Evolutionary conservation across 1,140 invertebrate genomes (phyloP), one percentile per base, ranked within the genome.

Genomic region (Littorina saxatilis): DNA sequence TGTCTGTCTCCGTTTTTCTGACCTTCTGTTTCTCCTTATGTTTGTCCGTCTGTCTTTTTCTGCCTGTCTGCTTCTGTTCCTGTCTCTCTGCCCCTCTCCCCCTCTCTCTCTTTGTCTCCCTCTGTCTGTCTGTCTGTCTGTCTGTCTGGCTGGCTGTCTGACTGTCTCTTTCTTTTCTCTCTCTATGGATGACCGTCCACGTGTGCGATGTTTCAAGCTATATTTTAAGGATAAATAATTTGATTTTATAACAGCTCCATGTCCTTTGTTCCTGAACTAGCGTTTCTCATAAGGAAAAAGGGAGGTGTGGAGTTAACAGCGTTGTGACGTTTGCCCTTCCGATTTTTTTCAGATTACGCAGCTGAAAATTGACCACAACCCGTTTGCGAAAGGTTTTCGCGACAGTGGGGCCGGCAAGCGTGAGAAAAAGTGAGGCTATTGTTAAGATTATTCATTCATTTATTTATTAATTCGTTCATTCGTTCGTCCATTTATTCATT

Each of bases 341-440:
- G 9, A 5, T 23, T 23, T 58, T n/a, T 47, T 32, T 94, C 94
- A 95, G 91, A 98, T 99, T 84, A 98, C 97, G 0, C 95, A 97
- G 88, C 90, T 99, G 83, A 99, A 99, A 91, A 98, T 99, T 83
- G 95, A 98, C 90, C 95, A 98, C 91, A 99, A 99, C 92, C 97
- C 97, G 0, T 99, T 98, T 92, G 97, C 98, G 0, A 98, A 98
- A 94, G 98, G 97, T 0, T 99, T 99, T 92, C 94, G 97, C 29
- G 96, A 97, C 80, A 95, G 95, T 47, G 96, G 96, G 0, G 88
- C 91, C 37, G 91, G 91, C 40, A 87, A 88, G 72, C 79, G 90
- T 82, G 91, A 91, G 70, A 92, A 92, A 86, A 92, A 29, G 27
- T 61, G 58, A n/a, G 58, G 4, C n/a, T n/a, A 52, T 23, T 23